Evolutionary conservation across 2,797 vertebrate species (phyloP).

Genomic region (Podarcis lilfordi): DNA sequence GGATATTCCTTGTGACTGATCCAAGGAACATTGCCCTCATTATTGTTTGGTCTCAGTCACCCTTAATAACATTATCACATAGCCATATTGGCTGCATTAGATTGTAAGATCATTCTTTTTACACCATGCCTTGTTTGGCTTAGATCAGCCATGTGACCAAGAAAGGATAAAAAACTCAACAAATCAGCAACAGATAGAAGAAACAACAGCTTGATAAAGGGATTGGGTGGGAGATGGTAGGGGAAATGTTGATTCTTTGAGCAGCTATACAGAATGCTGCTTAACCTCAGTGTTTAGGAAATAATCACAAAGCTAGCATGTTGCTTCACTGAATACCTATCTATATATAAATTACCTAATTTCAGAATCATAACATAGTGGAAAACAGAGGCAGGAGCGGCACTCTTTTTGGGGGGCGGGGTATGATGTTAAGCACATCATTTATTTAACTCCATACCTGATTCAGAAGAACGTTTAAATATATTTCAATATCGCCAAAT

Average conservation of each 20-base stretch:
- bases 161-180: background rate
- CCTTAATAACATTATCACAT: background rate
- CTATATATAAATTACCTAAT: fast-evolving
- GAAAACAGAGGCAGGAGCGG: background rate
- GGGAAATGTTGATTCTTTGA: background rate
- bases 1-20: background rate
- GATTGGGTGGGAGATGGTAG: too few species aligned
- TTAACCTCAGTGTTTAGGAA: background rate
- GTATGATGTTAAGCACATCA: background rate
- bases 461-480: conserved; percentile 22
- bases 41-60: background rate
- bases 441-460: conserved; percentile 3
- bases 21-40: background rate
- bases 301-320: background rate
- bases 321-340: background rate
- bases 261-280: background rate
- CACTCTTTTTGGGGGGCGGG: background rate
- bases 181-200: background rate
- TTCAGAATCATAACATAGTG: background rate
- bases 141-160: background rate
- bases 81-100: background rate
- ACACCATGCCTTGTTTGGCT: background rate
- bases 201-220: background rate
- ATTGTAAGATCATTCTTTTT: background rate
- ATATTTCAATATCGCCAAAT: conserved; percentile 32